Evolutionary conservation across 2,113 vertebrate species (phyloP), one percentile per base, ranked within the genome.

Genomic region (Gavialis gangeticus): DNA sequence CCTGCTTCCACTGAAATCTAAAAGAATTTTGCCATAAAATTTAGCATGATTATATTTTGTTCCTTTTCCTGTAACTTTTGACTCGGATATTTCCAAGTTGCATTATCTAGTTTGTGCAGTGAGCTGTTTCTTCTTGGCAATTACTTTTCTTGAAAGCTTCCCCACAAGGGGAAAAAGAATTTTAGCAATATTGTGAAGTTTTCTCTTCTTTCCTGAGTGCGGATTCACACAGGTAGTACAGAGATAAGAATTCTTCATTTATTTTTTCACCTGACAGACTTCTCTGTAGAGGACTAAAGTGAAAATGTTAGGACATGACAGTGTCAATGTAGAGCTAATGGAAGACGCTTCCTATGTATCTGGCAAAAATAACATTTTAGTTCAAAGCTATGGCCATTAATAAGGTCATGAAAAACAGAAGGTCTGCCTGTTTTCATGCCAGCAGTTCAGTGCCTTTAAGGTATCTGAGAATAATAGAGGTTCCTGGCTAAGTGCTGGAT

Each of bases 11-110:
- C 89, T 93, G 88, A 93, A 85, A 79, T 69, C 76, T 55, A 90
- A 63, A 71, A 64, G n/a, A 10, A 67, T 79, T 92, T 21, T 94
- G 69, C 83, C 90, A 80, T 89, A 37, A 7, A 87, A 73, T 87
- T 87, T 75, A 83, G 34, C 34, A 19, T 84, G 82, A 67, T 60
- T 4, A 3, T 79, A 89, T 57, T 63, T 77, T 54, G 55, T 78
- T 88, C 18, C n/a, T 4, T 93, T 91, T 85, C 75, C 82, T 85
- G 80, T 85, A 87, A 64, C 55, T 93, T 64, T 92, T 87, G 76
- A 95, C 87, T 94, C 94, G 96, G 95, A 87, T 91, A 94, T 76
- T 94, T 75, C 90, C 87, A 96, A 62, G 57, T 83, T 85, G n/a
- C 85, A 57, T 90, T 80, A 88, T 80, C 46, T 87, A 91, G 59